Evolutionary conservation across 2,113 vertebrate genomes (phyloP).

Genomic region (Haemorhous mexicanus): DNA sequence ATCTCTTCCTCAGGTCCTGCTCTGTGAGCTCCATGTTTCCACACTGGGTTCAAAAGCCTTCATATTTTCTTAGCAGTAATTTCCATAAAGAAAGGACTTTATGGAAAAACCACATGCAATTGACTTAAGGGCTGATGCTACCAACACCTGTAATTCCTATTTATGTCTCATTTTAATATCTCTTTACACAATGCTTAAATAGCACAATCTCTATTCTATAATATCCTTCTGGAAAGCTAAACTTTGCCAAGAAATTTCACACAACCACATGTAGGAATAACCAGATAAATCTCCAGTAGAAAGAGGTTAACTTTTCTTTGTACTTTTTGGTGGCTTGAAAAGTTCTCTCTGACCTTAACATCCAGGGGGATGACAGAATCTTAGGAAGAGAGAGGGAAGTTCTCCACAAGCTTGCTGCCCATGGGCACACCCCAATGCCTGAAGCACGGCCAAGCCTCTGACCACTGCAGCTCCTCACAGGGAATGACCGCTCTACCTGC

Average conservation of each 20-base stretch:
- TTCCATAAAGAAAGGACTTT: not conserved
- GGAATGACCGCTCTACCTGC: not conserved
- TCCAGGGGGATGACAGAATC: not conserved
- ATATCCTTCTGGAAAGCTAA: not conserved
- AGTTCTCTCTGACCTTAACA: not conserved
- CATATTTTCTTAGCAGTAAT: not conserved
- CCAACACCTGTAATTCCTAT: not conserved
- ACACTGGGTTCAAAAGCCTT: not conserved
- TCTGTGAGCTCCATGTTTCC: not conserved
- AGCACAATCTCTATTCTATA: not conserved
- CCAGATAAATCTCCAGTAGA: not conserved
- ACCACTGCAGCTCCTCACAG: not conserved
- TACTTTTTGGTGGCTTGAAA: not conserved
- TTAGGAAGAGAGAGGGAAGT: not conserved
- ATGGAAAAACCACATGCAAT: not conserved
- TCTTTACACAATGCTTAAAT: not conserved
- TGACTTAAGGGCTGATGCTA: not conserved
- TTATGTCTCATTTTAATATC: not conserved
- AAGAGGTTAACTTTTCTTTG: not conserved
- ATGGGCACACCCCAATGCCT: not conserved
- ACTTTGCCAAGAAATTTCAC: not conserved
- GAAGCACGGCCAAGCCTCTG: not conserved
- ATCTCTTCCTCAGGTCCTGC: not conserved
- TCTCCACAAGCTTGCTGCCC: not conserved
- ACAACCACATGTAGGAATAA: not conserved